These are phyloP conservation scores for Balaeniceps rex DNA, from an alignment of 2,113 vertebrate species.

Conservation along the genomic window DNA sequence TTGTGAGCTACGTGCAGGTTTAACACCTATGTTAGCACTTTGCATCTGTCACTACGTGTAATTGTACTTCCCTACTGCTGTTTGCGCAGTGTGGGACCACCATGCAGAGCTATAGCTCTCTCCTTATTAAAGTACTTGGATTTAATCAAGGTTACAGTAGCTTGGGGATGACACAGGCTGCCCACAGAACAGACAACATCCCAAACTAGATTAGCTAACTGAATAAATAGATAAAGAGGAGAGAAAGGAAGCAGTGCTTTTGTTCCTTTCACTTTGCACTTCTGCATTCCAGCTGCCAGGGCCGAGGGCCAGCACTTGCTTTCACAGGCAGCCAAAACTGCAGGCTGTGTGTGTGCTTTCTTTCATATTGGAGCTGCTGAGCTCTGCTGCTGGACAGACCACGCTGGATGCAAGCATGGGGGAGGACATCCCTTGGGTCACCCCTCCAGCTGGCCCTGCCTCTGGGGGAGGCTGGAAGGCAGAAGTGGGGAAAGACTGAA, in stretches of 20 bases:
- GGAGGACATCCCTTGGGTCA: neutral
- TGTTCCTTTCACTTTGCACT: neutral
- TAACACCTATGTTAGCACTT: neutral
- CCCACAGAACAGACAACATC: neutral
- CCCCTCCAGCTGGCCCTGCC: neutral
- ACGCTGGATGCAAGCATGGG: neutral
- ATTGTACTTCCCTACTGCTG: neutral
- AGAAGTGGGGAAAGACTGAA: neutral
- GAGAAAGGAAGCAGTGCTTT: neutral
- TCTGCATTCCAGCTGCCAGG: constrained; percentile 29
- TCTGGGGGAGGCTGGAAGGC: neutral
- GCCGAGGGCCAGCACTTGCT: neutral
- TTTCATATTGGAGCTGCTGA: neutral
- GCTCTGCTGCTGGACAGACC: neutral
- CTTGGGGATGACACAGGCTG: constrained; percentile 4
- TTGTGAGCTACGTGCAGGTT: neutral
- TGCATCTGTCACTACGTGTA: neutral
- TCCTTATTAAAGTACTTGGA: constrained; percentile 20
- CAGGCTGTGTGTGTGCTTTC: neutral
- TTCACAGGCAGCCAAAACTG: constrained; percentile 31
- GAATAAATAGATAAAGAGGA: constrained; percentile 1
- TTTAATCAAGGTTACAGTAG: constrained; percentile 44
- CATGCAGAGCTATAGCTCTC: neutral
- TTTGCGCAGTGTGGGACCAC: neutral
- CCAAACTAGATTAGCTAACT: neutral